Conservation (phyloP, 2,797 vertebrate species). For the Cheirogaleus major region DNA sequence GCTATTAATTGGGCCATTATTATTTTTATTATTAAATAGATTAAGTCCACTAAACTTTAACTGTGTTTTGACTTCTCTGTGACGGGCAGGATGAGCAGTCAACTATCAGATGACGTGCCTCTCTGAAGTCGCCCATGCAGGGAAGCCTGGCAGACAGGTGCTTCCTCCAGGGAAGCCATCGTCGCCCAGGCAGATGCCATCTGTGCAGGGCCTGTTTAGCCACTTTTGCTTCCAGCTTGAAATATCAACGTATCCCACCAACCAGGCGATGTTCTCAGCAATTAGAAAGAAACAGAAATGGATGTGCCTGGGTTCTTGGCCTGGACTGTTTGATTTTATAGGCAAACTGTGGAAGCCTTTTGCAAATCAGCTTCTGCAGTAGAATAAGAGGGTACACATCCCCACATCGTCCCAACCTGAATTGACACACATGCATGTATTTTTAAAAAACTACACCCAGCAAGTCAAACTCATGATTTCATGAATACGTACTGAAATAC, state of each 20-base stretch:
- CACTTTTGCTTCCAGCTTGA: not conserved
- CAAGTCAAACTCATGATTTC: not conserved
- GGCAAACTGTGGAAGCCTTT: not conserved
- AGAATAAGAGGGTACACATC: rapidly evolving
- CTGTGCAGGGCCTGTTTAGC: not conserved
- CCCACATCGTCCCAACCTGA: rapidly evolving
- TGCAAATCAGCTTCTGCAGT: not conserved
- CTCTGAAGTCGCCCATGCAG: not conserved
- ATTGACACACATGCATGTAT: not conserved
- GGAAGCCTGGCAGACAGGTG: not conserved
- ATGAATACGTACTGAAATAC: not conserved
- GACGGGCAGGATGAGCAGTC: slow-evolving; percentile 40
- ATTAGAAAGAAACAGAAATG: not conserved
- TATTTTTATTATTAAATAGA: slow-evolving; percentile 80
- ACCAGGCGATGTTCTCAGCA: not conserved
- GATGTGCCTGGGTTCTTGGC: rapidly evolving
- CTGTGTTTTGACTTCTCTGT: slow-evolving; percentile 72
- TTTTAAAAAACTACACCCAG: not conserved
- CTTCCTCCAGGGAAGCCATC: rapidly evolving
- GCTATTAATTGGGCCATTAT: slow-evolving; percentile 81
- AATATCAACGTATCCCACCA: rapidly evolving
- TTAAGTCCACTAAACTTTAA: slow-evolving; percentile 72
- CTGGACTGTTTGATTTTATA: not conserved
- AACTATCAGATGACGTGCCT: not conserved
- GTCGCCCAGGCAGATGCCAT: not conserved